Evolutionary conservation across 2,113 vertebrate genomes (phyloP), one percentile per base, ranked within the genome.

Genomic region (Hemichromis elongatus): DNA sequence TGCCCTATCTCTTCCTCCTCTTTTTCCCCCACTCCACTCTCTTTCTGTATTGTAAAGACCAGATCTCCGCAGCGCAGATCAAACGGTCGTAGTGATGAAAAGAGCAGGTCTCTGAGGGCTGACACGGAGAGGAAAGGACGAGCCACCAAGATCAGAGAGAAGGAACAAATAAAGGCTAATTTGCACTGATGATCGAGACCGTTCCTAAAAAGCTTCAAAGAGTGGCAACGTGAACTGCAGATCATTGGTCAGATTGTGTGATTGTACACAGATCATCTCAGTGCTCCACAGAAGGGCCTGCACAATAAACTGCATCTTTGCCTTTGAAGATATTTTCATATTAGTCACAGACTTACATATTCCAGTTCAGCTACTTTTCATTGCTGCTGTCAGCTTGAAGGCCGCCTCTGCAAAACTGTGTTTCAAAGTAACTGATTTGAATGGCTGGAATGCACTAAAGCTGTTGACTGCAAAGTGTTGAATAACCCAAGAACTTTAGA

Each of bases 71-170:
- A 47, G 57, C 55, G 70, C 86, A 86, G 84, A 94, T 94, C 93
- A 93, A 95, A 94, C 86, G 40, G 55, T 28, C 14, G 19, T 54
- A 47, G 80, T 68, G 88, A 95, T 94, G 92, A 94, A 95, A 93
- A 92, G 91, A 90, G 85, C 91, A 92, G 81, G 91, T 92, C 91
- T 93, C 88, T 6, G 47, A 54, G 90, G 82, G 81, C 79, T 82
- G 86, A 63, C 45, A 47, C 82, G 73, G 78, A 85, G 86, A 80
- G 70, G 79, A 89, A 59, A 59, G 68, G 86, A 83, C 18, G 28
- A 81, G 75, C 75, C 16, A 53, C 53, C 37, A 80, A 90, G 91
- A 94, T 94, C 91, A 94, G 86, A 93, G 86, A 80, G 82, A 78
- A 52, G 84, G 80, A 81, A 81, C 81, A 90, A 91, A 93, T 90